Percentiles rank a stretch among this genome's conserved stretches.
phyloP scores from a whole-genome alignment of 1,140 invertebrate genomes.

The Aphidius ervi region DNA sequence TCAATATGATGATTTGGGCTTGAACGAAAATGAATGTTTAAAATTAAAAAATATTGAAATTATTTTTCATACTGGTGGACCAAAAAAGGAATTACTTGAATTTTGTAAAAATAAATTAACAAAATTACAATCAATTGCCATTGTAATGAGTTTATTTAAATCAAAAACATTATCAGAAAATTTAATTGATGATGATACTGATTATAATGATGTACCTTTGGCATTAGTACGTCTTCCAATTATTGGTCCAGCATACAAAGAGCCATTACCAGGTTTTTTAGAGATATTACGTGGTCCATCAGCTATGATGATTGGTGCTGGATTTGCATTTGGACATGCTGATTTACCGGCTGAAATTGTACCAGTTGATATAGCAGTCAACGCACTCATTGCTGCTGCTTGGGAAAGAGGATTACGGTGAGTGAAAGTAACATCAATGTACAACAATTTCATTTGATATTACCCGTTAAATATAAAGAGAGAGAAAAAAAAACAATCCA shows the following conservation, averaged over 20 bases:
- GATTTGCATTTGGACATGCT: conserved; percentile 28
- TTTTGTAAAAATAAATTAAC: conserved; percentile 32
- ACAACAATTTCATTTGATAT: too few species aligned
- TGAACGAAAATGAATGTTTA: conserved; percentile 18
- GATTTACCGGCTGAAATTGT: conserved; percentile 33
- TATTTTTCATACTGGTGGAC: conserved; percentile 36
- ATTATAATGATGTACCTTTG: conserved; percentile 27
- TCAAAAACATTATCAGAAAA: conserved; percentile 27
- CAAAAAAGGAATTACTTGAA: conserved; percentile 28
- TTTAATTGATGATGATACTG: conserved; percentile 20
- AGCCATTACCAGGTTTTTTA: conserved; percentile 40
- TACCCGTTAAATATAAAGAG: neutral
- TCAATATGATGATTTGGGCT: conserved; percentile 31
- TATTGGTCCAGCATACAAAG: conserved; percentile 34
- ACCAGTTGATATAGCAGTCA: conserved; percentile 35
- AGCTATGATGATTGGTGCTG: conserved; percentile 39
- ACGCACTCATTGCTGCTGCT: conserved; percentile 36
- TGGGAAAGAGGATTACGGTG: conserved; percentile 34
- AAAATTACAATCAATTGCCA: conserved; percentile 23
- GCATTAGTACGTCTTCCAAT: conserved; percentile 31
- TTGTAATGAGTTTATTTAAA: conserved; percentile 26
- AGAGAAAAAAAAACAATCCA: neutral
- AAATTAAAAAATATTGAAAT: conserved; percentile 31
- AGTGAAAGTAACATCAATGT: conserved; percentile 6
- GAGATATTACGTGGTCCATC: conserved; percentile 33